Base-by-base conservation (phyloP, 2,113 vertebrate genomes). In the Rhinichthys klamathensis region DNA sequence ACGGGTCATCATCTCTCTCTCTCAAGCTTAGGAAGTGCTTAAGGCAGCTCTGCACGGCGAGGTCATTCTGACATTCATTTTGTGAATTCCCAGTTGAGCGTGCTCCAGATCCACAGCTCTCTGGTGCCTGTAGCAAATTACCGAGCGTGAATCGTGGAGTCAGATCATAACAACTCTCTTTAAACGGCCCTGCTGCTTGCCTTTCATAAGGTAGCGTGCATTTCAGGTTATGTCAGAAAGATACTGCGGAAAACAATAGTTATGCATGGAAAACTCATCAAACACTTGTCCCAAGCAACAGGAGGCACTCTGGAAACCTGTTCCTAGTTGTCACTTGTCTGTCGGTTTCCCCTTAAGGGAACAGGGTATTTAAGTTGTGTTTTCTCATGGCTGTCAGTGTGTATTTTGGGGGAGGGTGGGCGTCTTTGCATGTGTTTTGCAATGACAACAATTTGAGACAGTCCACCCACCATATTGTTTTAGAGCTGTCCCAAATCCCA, bases 71-170 rank as follows among this genome's bases (percentile, higher is more conserved):
- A 92, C 85, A 90, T 90, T 92, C 82, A 90, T 92, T 91, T 89
- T 82, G 87, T 73, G 72, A 88, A 91, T 91, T 91, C 92, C 89
- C 91, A 80, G 76, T 88, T 56, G 90, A 85, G 85, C 90, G 27
- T 83, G 91, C 69, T 93, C 92, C 74, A 93, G 89, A 94, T 94
- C 30, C 89, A 82, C 73, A 84, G 86, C 87, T 91, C 92, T 93
- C 92, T 23, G 12, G 87, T 90, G 92, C 86, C 89, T 76, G 23
- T 83, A 85, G 88, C 89, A 91, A 93, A 92, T 93, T 89, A 93
- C 82, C 78, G n/a, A 69, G 30, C 49, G 85, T 80, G 90, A 78
- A 87, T 90, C 81, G 89, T 84, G 23, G 86, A 83, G 86, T 90
- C 86, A 85, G 88, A 65, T 46, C 84, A 69, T 78, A 72, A 87